Evolutionary conservation across 2,113 vertebrate genomes (phyloP).

Genomic region (Burhinus bistriatus): DNA sequence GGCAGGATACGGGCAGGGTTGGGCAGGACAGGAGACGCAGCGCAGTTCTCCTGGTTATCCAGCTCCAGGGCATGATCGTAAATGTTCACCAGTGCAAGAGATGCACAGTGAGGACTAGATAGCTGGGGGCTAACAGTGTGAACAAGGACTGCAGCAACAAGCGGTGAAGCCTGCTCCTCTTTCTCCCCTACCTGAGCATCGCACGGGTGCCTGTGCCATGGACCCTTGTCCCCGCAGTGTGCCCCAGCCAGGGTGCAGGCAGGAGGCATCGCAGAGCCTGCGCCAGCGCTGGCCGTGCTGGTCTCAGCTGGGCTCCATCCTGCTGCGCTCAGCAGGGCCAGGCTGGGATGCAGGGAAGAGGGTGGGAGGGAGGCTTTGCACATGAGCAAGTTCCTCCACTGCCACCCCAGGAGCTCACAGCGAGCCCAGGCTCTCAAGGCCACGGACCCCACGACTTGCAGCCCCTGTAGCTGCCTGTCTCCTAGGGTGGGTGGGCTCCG

Average conservation of each 20-base stretch:
- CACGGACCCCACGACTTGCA: rapidly evolving
- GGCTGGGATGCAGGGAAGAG: not conserved
- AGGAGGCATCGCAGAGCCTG: not conserved
- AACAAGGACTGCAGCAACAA: not conserved
- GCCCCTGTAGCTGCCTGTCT: not conserved
- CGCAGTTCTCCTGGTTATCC: rapidly evolving
- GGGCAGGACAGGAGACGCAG: not conserved
- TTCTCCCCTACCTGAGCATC: not conserved
- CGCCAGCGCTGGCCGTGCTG: rapidly evolving
- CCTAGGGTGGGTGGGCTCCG: not conserved
- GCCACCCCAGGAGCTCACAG: not conserved
- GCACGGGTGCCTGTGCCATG: rapidly evolving
- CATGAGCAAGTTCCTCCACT: not conserved
- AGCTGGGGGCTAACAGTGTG: rapidly evolving
- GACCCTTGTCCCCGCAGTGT: rapidly evolving
- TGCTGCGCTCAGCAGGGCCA: constrained; percentile 6
- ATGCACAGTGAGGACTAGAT: rapidly evolving
- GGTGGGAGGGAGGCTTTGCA: not conserved
- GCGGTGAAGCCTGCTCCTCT: not conserved
- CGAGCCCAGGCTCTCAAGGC: not conserved
- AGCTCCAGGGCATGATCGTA: rapidly evolving
- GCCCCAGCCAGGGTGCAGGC: not conserved
- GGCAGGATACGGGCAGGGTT: not conserved
- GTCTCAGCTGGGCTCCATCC: not conserved
- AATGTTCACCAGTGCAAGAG: not conserved